phyloP scores from a whole-genome alignment of 2,888 invertebrate genomes.

The Trichogramma dendrolimi region DNA sequence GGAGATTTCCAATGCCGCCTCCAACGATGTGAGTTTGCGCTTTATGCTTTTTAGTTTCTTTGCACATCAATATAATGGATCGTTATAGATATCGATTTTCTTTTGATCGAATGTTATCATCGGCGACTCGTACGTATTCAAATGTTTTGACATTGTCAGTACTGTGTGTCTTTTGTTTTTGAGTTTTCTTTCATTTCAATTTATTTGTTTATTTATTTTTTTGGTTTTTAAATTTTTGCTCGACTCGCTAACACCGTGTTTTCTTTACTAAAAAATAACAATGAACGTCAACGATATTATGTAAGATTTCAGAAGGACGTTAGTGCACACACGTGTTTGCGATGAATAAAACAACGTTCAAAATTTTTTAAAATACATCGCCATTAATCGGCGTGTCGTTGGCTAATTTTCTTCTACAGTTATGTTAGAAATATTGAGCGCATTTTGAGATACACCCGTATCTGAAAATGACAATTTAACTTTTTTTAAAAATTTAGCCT shows the following conservation, averaged over 20 bases:
- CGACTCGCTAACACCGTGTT: constrained; percentile 1
- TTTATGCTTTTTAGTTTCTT: constrained; percentile 31
- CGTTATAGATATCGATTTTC: no score
- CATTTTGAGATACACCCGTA: no score
- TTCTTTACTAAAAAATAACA: constrained; percentile 4
- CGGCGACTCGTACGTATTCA: constrained; percentile 9
- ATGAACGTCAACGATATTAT: no score
- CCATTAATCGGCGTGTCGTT: no score
- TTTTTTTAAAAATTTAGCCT: no score
- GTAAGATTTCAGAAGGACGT: no score
- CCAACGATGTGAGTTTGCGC: constrained; percentile 46
- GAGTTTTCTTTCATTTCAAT: constrained; percentile 1
- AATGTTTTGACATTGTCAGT: constrained; percentile 7
- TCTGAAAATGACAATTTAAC: no score
- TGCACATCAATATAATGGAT: not conserved
- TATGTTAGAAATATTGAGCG: no score
- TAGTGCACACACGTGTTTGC: no score
- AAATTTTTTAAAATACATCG: no score
- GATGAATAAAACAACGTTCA: no score
- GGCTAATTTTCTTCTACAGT: no score
- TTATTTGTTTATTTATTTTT: not conserved
- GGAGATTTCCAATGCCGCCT: constrained; percentile 45
- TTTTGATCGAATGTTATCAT: not conserved
- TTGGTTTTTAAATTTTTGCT: not conserved
- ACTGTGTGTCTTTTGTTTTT: constrained; percentile 9